Base-by-base conservation (phyloP, 2,113 vertebrate species). In the Pleuronectes platessa region DNA sequence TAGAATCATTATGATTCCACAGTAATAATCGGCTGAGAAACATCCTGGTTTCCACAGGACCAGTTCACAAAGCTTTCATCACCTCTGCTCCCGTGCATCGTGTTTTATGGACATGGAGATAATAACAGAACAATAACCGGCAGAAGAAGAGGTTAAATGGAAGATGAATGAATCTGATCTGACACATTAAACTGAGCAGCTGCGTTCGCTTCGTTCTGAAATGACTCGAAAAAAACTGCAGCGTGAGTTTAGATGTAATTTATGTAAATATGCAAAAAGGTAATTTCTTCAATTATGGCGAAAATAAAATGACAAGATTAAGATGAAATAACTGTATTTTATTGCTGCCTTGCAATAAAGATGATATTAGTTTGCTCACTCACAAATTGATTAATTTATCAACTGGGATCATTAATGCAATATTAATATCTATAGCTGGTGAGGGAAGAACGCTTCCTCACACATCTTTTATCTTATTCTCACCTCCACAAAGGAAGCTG, bases 11-110 rank as follows among this genome's bases (percentile, higher is more conserved):
- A 59, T 51, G 17, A 2, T 35, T n/a, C 49, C 51, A 2, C 21
- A 42, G 60, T 74, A 47, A 82, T 75, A 74, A 77, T 61, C 51
- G 60, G 76, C 49, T 17, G 21, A 63, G 14, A 58, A 74, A 26
- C 37, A 17, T 11, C 40, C 35, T 59, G 31, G 5, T 74, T 71
- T 13, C 2, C 11, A 61, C 5, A 56, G 17, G 55, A 47, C 31
- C 15, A 31, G 0, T 13, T 67, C 4, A 20, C 27, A 37, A 35
- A 47, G 67, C 47, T 68, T 23, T 1, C 35, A 56, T 20, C 51
- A 20, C 15, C 17, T 54, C 3, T 0, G 8, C 20, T 21, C 31
- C 10, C 10, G 20, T n/a, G 14, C 26, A 0, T 10, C 20, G 17
- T 21, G 17, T 21, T 49, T 64, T n/a, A 18, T 5, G 23, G 15